Conservation (phyloP, 2,888 invertebrate species). For the Heteropelma amictum region DNA sequence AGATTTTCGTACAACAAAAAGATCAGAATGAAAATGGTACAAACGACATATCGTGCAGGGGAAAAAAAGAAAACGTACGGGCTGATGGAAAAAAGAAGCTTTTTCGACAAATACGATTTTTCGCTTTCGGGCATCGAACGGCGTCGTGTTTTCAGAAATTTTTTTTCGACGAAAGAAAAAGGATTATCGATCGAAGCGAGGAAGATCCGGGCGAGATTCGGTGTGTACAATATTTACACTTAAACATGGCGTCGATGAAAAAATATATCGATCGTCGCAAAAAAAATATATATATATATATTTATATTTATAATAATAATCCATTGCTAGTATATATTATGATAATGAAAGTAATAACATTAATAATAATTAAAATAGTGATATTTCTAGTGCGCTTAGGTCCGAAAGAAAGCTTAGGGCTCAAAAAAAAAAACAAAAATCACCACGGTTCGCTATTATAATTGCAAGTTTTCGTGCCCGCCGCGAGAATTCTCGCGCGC, state of each 20-base stretch:
- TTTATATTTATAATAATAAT: slow-evolving; percentile 32
- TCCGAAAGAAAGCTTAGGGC: slow-evolving; percentile 51
- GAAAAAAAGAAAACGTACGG: slow-evolving; percentile 11
- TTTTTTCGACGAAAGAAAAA: too few relatives aligned
- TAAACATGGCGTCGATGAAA: slow-evolving; percentile 20
- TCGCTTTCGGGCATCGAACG: slow-evolving; percentile 17
- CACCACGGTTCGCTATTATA: slow-evolving; percentile 59
- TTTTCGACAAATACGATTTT: slow-evolving; percentile 50
- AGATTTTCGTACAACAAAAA: slow-evolving; percentile 62
- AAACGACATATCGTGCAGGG: slow-evolving; percentile 25
- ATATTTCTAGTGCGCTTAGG: slow-evolving; percentile 46
- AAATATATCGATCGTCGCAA: slow-evolving; percentile 6
- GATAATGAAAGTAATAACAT: not conserved
- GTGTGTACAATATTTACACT: slow-evolving; percentile 52
- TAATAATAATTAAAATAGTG: slow-evolving; percentile 6
- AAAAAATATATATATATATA: slow-evolving; percentile 40
- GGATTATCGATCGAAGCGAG: slow-evolving; percentile 5
- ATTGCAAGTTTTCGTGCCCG: slow-evolving; percentile 58
- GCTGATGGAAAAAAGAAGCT: slow-evolving; percentile 3
- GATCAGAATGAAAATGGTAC: slow-evolving; percentile 5
- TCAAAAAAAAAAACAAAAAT: slow-evolving; percentile 48
- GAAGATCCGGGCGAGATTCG: slow-evolving; percentile 47
- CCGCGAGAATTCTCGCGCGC: slow-evolving; percentile 64
- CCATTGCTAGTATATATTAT: not conserved
- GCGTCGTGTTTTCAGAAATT: slow-evolving; percentile 29